Evolutionary conservation across 2,888 invertebrate genomes (phyloP).

Genomic region (Ennomos erosarius): DNA sequence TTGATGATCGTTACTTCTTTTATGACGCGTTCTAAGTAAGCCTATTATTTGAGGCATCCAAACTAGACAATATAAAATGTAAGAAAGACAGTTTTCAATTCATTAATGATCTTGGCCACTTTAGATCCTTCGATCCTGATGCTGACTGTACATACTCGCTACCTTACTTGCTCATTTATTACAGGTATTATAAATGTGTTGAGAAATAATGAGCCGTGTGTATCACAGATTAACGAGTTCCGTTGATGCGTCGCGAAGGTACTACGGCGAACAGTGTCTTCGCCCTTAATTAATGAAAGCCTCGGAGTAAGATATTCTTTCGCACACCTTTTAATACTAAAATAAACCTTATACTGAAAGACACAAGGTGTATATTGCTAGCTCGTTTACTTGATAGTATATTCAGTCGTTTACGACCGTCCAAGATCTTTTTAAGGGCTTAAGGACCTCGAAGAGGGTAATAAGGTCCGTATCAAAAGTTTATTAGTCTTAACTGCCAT

Average conservation of each 20-base stretch:
- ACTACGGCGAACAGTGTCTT: conserved; percentile 47
- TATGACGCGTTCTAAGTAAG: too few relatives aligned
- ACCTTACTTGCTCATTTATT: too few relatives aligned
- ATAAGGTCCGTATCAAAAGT: conserved; percentile 36
- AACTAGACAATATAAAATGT: too few relatives aligned
- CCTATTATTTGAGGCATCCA: too few relatives aligned
- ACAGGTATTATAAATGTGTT: neutral
- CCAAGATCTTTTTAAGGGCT: conserved; percentile 35
- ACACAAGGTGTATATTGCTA: conserved; percentile 27
- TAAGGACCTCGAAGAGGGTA: conserved; percentile 31
- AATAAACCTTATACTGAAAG: conserved; percentile 20
- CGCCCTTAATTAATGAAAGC: conserved; percentile 43
- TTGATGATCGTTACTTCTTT: too few relatives aligned
- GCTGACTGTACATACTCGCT: too few relatives aligned
- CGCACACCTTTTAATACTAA: conserved; percentile 14
- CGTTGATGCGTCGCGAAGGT: conserved; percentile 47
- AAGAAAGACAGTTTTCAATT: too few relatives aligned
- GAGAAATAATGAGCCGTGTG: conserved; percentile 22
- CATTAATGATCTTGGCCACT: too few relatives aligned
- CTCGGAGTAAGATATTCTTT: conserved; percentile 38
- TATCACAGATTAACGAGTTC: conserved; percentile 47
- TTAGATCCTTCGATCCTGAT: too few relatives aligned
- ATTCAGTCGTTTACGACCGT: conserved; percentile 34
- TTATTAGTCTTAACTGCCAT: conserved; percentile 29
- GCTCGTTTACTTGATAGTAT: conserved; percentile 9